Conservation (phyloP, 1,140 invertebrate genomes). For the Drosophila biarmipes region DNA sequence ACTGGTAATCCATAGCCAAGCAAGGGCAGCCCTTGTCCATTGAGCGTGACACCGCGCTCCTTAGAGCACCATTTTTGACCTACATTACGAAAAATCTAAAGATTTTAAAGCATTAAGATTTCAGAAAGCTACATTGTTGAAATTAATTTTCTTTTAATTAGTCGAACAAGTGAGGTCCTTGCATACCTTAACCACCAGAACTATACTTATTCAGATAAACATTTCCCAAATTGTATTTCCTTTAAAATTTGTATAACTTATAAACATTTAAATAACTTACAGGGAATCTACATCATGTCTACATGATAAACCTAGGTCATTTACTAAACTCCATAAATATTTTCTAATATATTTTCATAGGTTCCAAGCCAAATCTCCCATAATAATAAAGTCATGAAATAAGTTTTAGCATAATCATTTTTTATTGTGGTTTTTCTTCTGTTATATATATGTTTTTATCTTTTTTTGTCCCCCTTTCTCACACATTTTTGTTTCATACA, state of each 20-base stretch:
- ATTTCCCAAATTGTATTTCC: too few relatives aligned
- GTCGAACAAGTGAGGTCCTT: not conserved
- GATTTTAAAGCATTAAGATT: too few relatives aligned
- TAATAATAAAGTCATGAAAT: not conserved
- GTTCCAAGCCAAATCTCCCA: not conserved
- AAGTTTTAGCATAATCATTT: conserved; percentile 74
- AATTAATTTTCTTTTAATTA: not conserved
- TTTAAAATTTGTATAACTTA: too few relatives aligned
- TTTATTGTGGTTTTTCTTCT: conserved; percentile 56
- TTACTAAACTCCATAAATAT: too few relatives aligned
- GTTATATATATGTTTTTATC: conserved; percentile 48
- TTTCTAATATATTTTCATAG: too few relatives aligned
- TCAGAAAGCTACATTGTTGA: not conserved
- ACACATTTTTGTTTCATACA: conserved; percentile 67
- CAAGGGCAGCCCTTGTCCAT: conserved; percentile 53
- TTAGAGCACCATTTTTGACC: conserved; percentile 41
- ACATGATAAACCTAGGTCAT: too few relatives aligned
- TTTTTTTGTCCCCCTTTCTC: conserved; percentile 55
- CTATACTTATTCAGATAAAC: too few relatives aligned
- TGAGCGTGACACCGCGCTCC: conserved; percentile 57
- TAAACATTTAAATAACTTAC: too few relatives aligned
- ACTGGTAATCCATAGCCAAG: conserved; percentile 20
- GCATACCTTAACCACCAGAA: not conserved
- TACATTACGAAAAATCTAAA: conserved; percentile 21
- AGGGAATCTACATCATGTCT: too few relatives aligned